Conservation (phyloP, 2,797 vertebrate species). For the Chaetodon trifasciatus region DNA sequence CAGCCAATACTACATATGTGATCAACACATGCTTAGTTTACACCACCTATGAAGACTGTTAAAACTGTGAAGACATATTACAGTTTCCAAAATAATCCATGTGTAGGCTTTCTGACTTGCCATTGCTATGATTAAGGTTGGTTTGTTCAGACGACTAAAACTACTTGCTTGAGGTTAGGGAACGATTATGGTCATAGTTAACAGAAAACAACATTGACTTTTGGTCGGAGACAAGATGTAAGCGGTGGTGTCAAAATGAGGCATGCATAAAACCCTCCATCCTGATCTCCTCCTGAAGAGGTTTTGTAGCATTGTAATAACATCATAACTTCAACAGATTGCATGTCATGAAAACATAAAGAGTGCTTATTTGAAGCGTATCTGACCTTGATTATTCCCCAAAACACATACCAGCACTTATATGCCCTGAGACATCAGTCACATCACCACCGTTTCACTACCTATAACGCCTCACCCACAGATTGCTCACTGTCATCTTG, state of each 20-base stretch:
- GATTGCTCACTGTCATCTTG: constrained; percentile 46
- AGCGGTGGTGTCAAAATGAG: no score
- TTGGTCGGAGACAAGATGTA: background rate
- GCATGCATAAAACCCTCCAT: no score
- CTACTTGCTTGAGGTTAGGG: background rate
- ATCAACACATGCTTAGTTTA: background rate
- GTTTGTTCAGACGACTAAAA: background rate
- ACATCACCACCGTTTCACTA: background rate
- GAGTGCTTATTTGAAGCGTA: background rate
- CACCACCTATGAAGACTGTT: background rate
- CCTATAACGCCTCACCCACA: constrained; percentile 25
- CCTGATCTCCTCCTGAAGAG: background rate
- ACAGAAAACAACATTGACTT: background rate
- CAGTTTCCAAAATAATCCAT: background rate
- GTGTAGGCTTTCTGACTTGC: background rate
- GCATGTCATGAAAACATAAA: background rate
- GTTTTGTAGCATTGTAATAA: background rate
- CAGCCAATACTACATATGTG: background rate
- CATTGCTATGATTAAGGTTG: background rate
- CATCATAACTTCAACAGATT: background rate
- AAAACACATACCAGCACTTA: constrained; percentile 16
- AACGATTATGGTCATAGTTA: background rate
- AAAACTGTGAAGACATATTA: background rate
- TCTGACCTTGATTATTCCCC: constrained; percentile 4
- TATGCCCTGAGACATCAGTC: background rate